Evolutionary conservation across 1,140 invertebrate species (phyloP), one percentile per base, ranked within the genome.

Genomic region (Aphidius gifuensis): DNA sequence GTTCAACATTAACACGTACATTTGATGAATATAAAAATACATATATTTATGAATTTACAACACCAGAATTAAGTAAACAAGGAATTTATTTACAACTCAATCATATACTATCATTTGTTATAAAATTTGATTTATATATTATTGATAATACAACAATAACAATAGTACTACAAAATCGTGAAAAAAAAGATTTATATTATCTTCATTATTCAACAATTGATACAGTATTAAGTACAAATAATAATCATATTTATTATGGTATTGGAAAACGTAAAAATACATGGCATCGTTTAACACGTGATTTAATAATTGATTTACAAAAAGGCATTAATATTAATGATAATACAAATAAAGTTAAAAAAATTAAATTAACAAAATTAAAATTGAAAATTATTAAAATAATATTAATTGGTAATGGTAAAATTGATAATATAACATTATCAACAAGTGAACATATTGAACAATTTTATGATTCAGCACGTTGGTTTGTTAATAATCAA

Each of bases 401-500:
- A 60, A 84, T 85, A 39, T 77, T 95, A 21, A 85, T 86, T 63
- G 95, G 95, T 48, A 82, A 86, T 62, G 92, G 94, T 4, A 84
- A 87, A 64, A 83, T 92, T 61, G 90, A 92, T 72, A 94, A 95
- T 80, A 76, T 98, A 55, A 92, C 89, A 8, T 74, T 96, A 44
- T 87, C 90, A n/a, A 87, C 88, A 3, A 90, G 87, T 67, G 89
- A 92, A 71, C 94, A 97, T 79, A 85, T 92, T 76, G 86, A 89
- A 56, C 91, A 95, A 76, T 98, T 98, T 82, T 93, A 91, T 71
- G 89, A 92, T 74, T 91, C 96, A 4, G 94, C 95, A 11, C 86
- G 93, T 69, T 99, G 96, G 96, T 90, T 99, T 73, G 87, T 96
- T 5, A 81, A 82, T 23, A 86, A 94, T 82, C 97, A 99, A 81